A percentile compares a stretch with the other conserved stretches of the same genome.
Evolutionary conservation across 2,888 invertebrate genomes (phyloP).

Genomic region (Diplolepis rosae): DNA sequence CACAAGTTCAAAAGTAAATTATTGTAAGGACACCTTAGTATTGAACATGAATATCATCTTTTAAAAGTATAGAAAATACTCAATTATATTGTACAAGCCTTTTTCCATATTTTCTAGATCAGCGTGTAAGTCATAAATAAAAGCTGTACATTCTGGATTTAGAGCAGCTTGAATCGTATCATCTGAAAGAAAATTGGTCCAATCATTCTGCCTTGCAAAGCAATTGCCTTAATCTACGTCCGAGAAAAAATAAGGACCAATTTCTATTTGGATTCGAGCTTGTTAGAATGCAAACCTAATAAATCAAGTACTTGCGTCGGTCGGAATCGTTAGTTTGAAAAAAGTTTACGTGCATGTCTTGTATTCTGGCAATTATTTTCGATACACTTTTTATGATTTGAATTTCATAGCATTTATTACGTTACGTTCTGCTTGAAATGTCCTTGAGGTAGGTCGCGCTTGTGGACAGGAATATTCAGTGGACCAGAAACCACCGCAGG

Average conservation of each 20-base stretch:
- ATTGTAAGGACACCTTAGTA: no score
- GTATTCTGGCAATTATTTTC: background rate
- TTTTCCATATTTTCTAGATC: background rate
- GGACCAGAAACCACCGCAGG: constrained; percentile 3
- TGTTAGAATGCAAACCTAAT: constrained; percentile 1
- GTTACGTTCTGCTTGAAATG: background rate
- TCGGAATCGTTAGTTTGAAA: background rate
- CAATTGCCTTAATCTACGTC: background rate
- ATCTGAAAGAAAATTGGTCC: background rate
- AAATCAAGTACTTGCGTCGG: background rate
- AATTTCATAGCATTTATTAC: constrained; percentile 4
- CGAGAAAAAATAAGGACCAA: background rate
- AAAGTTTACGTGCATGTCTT: background rate
- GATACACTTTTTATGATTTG: constrained; percentile 6
- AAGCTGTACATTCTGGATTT: background rate
- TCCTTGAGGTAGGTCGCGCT: constrained; percentile 6
- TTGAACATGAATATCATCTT: no score
- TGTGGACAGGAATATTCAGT: background rate
- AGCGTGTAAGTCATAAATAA: background rate
- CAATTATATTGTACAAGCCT: no score
- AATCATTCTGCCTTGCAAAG: constrained; percentile 1
- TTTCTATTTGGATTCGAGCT: background rate
- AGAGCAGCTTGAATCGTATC: background rate
- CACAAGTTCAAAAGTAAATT: background rate
- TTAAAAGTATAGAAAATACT: no score